Base-by-base conservation (phyloP, 2,888 invertebrate genomes). In the Onthophagus sagittarius region DNA sequence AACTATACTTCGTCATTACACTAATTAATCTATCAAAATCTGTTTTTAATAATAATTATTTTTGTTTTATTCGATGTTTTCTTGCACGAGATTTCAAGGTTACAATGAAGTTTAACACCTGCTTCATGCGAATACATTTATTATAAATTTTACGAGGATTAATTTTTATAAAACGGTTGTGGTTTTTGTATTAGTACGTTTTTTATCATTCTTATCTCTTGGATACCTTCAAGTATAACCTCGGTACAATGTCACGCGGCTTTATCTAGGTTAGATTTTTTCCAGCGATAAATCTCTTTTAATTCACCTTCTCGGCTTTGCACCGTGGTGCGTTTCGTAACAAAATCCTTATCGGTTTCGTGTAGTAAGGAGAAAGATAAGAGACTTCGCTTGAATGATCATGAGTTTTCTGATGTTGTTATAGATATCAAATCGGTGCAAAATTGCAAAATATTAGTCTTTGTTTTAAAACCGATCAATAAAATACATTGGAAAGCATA, bases 211-310 rank as follows among this genome's bases (percentile, higher is more conserved):
- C 9, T 53, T 53, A 53, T 53, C 39, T 33, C 33, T 23, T 53
- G 39, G 39, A 1, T 53, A 53, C 39, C 39, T 53, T 53, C 39
- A 53, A 53, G 39, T 53, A 53, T 11, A 53, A 53, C 39, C 39
- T 23, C 23, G 23, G 39, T 4, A 9, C 67, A 67, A 67, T 67
- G 67, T 67, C 67, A 67, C 15, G n/a, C 11, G 39, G 5, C 39
- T 9, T 53, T 53, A 53, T 53, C 39, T 53, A 11, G 39, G 39
- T 53, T 53, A 53, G 39, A 53, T 53, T 53, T 53, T 53, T 53
- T 53, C 11, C 32, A n/a, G n/a, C 67, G 67, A 67, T 67, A 67
- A 67, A 67, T 67, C 67, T 67, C 67, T 23, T 67, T 67, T 67
- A 67, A 67, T 67, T 67, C 67, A 31, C 23, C 15, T 15, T 23